Conservation (phyloP, 35 echinoderm and acorn worm genomes). For the Chiridota heheva region DNA sequence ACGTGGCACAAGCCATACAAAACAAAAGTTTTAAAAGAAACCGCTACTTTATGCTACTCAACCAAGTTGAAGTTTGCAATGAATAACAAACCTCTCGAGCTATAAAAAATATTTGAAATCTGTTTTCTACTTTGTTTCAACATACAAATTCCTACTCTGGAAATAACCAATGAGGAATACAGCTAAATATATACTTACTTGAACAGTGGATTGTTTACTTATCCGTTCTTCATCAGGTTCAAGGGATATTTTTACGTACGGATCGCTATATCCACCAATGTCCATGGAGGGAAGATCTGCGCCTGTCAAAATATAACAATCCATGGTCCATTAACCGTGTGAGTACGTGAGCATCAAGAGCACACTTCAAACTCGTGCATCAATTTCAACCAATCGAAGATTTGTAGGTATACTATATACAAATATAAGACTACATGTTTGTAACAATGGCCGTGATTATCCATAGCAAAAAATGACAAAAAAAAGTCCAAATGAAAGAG, state of each 20-base stretch:
- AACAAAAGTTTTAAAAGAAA: no score
- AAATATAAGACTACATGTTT: not conserved
- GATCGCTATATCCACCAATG: conserved; percentile 89
- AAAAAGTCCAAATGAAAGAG: not conserved
- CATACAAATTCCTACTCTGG: no score
- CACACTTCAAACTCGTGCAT: not conserved
- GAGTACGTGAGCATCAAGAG: not conserved
- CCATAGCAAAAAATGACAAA: not conserved
- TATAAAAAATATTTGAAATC: no score
- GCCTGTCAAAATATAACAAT: conserved; percentile 46
- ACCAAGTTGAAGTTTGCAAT: no score
- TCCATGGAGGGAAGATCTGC: conserved; percentile 78
- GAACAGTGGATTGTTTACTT: conserved; percentile 81
- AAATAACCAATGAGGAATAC: not conserved
- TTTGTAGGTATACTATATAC: not conserved
- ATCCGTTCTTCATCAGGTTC: conserved; percentile 78
- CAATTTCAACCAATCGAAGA: not conserved
- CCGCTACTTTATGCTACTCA: no score
- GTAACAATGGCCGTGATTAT: not conserved
- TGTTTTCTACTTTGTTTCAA: no score
- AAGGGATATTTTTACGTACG: conserved; percentile 90
- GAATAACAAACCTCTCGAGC: no score
- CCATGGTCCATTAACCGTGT: not conserved
- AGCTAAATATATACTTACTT: conserved; percentile 43
- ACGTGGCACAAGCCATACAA: no score